Base-by-base conservation (phyloP, 2,888 invertebrate species). In the Cylloceria caligata region DNA sequence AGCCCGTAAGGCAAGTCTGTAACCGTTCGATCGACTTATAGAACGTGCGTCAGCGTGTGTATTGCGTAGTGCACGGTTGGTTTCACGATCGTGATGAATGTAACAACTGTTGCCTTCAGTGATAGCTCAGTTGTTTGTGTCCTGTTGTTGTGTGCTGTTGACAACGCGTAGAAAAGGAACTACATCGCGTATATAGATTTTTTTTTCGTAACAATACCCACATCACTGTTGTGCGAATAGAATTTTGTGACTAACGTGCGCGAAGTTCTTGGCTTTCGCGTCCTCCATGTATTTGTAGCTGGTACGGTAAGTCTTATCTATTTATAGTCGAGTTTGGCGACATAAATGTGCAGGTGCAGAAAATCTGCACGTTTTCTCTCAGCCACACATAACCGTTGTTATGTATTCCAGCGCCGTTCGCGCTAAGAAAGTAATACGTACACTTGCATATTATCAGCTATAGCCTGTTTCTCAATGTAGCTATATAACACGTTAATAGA, bases 31-130 rank as follows among this genome's bases (percentile, higher is more conserved):
- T 34, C 36, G 34, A 34, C 34, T 60, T 60, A 34, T 34, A 60
- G 34, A 60, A 34, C 60, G 60, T 60, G 60, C 64, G 64, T 39
- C 39, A 64, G 39, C 39, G 5, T 42, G 64, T 42, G 24, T 39
- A 64, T 64, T 64, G 64, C 64, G 64, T 39, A 64, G 39, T 39
- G 64, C 64, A 21, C 64, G 42, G 21, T 64, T 42, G 24, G 42
- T 11, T 39, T 21, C 11, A 24, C 24, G 21, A 64, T 19, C 42
- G 64, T 13, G 64, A 64, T 64, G 64, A 64, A 42, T 64, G 64
- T 24, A 64, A 39, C 39, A 24, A 64, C 24, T 64, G 42, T 39
- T 64, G 9, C 39, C 42, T 24, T 24, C 16, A 64, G 24, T 21
- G 64, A 64, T 57, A 57, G 30, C 4, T 36, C 36, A 62, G 39